Evolutionary conservation across 2,113 vertebrate genomes (phyloP), one percentile per base, ranked within the genome.

Genomic region (Sus scrofa): DNA sequence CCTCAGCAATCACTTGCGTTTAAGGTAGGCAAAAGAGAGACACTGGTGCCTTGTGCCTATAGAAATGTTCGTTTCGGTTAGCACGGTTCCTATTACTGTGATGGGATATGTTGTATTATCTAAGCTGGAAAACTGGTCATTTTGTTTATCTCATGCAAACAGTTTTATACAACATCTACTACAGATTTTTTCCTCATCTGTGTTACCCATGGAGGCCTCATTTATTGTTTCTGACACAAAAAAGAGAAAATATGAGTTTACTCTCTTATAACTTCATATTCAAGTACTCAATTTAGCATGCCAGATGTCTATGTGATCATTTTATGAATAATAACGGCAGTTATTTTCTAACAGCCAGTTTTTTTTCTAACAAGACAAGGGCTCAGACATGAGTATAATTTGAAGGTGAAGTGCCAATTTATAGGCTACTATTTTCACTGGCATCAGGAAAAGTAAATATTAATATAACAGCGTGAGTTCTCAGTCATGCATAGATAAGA

Each of bases 361-460:
- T 83, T 34, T 83, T 85, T 37, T 24, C 70, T 73, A 95, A 50
- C 13, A 67, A 73, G n/a, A 58, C 15, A 65, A 68, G 54, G 14
- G 30, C 39, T 24, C 62, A 75, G 62, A 96, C 79, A 85, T n/a
- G 56, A 86, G 30, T 34, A 71, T 86, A 68, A 82, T 83, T 88
- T 78, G 34, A 86, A 82, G 34, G 11, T 37, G 12, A 82, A 89
- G 14, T 65, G 86, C 14, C 70, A 81, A 75, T 68, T 95, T 91
- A 71, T 19, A 95, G 67, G 73, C 11, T 54, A 89, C 56, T 74
- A 37, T 54, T 89, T 91, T 83, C 19, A 83, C 0, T 65, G 70
- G 44, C 84, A 92, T 91, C n/a, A 56, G 77, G 30, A 93, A 85
- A 79, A 68, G 34, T 88, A 91, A 96, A 84, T 70, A 74, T 52